Percentiles rank a stretch among this genome's conserved stretches.
Conservation (phyloP, 1,140 invertebrate genomes). For the Himalopsyche phryganea region DNA sequence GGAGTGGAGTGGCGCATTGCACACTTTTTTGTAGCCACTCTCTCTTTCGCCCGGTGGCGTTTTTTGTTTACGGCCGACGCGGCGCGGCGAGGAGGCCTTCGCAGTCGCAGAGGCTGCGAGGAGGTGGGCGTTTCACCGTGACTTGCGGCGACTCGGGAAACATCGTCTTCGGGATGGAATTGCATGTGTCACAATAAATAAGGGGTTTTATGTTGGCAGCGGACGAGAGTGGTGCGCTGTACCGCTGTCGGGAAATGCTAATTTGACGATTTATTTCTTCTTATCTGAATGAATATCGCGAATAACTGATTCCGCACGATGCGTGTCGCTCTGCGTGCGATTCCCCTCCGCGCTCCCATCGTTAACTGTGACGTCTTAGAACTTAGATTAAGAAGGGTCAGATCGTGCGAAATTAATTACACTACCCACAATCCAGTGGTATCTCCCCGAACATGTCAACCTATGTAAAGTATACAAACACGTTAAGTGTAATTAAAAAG, state of each 20-base stretch:
- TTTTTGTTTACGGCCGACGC: conserved; percentile 3
- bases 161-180: conserved; percentile 7
- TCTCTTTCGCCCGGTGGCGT: neutral
- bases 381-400: too few relatives aligned
- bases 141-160: conserved; percentile 10
- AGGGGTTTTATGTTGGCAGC: neutral
- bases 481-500: too few relatives aligned
- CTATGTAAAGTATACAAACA: too few relatives aligned
- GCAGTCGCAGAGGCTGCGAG: neutral
- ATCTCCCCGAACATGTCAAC: too few relatives aligned
- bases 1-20: conserved; percentile 5
- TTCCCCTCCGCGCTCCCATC: too few relatives aligned
- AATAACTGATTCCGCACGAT: neutral
- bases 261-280: conserved; percentile 21
- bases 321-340: too few relatives aligned
- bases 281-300: conserved; percentile 1
- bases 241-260: conserved; percentile 18
- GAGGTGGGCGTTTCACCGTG: conserved; percentile 1
- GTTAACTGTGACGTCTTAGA: too few relatives aligned
- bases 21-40: conserved; percentile 2
- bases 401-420: too few relatives aligned
- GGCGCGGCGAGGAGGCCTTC: too few relatives aligned
- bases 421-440: too few relatives aligned
- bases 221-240: conserved; percentile 1
- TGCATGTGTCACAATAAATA: neutral